Conservation (phyloP, 2,797 vertebrate species). For the Anomalospiza imberbis region DNA sequence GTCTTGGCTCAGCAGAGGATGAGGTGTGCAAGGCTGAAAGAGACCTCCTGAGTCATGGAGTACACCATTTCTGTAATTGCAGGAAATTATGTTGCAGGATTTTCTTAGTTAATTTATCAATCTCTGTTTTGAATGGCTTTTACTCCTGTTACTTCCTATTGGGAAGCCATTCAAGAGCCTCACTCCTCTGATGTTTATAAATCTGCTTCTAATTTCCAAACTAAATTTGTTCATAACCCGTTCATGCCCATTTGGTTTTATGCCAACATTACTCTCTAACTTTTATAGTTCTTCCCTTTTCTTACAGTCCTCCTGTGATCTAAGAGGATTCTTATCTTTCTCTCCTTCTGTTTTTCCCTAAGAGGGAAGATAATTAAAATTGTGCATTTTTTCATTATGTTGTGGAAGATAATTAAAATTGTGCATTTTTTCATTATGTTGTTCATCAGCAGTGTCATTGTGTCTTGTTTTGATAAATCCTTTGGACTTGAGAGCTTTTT, state of each 20-base stretch:
- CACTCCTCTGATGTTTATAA: not conserved
- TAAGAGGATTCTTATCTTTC: not conserved
- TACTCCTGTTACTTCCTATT: not conserved
- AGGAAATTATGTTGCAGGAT: constrained; percentile 2
- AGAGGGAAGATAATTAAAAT: not conserved
- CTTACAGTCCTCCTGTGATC: not conserved
- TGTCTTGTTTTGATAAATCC: not conserved
- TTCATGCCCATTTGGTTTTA: constrained; percentile 2
- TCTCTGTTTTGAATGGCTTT: not conserved
- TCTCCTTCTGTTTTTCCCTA: not conserved
- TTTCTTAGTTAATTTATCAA: not conserved
- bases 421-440: not conserved
- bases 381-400: not conserved
- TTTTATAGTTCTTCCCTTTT: not conserved
- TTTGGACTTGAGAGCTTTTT: not conserved
- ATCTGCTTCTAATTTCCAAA: constrained; percentile 29
- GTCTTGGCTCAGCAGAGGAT: not conserved
- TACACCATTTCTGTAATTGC: not conserved
- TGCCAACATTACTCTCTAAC: not conserved
- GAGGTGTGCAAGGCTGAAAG: not conserved
- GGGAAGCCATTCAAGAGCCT: constrained; percentile 25
- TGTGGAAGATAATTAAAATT: not conserved
- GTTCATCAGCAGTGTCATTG: not conserved
- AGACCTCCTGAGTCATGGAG: not conserved
- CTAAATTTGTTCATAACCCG: not conserved